These are phyloP conservation scores for Odontomachus brunneus DNA, from an alignment of 1,140 invertebrate genomes.

Conservation along the genomic window DNA sequence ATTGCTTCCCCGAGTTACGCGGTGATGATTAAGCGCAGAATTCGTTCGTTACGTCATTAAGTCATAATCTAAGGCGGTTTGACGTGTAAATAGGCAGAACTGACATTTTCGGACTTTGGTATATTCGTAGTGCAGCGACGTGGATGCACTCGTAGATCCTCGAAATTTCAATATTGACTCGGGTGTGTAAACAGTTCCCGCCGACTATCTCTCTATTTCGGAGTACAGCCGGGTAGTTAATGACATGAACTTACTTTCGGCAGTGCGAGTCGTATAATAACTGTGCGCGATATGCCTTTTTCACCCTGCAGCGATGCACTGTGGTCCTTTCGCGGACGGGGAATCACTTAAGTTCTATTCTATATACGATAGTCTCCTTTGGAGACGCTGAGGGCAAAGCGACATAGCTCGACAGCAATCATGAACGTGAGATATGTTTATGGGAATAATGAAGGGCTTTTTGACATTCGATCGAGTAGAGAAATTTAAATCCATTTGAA, in stretches of 20 bases:
- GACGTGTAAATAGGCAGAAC: slow-evolving; percentile 39
- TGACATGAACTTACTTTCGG: slow-evolving; percentile 21
- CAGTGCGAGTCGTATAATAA: slow-evolving; percentile 19
- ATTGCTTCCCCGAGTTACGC: neutral
- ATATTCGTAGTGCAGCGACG: neutral
- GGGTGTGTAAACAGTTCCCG: slow-evolving; percentile 30
- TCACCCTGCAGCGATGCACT: neutral
- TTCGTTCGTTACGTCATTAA: slow-evolving; percentile 44
- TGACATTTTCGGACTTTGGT: slow-evolving; percentile 53
- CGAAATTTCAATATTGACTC: slow-evolving; percentile 51
- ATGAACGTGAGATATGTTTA: too few relatives aligned
- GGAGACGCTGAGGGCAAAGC: too few relatives aligned
- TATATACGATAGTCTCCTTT: too few relatives aligned
- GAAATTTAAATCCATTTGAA: too few relatives aligned
- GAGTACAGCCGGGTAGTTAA: slow-evolving; percentile 27
- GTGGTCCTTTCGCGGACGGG: too few relatives aligned
- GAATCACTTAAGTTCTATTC: too few relatives aligned
- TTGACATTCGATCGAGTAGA: too few relatives aligned
- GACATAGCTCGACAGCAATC: too few relatives aligned
- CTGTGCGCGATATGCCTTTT: neutral
- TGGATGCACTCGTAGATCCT: slow-evolving; percentile 36
- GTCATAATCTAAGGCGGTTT: slow-evolving; percentile 35
- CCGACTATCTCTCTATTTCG: slow-evolving; percentile 21
- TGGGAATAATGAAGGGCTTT: too few relatives aligned
- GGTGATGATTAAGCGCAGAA: neutral